These are phyloP conservation scores for Rhizomys pruinosus DNA, from an alignment of 2,113 vertebrate genomes.

Conservation along the genomic window DNA sequence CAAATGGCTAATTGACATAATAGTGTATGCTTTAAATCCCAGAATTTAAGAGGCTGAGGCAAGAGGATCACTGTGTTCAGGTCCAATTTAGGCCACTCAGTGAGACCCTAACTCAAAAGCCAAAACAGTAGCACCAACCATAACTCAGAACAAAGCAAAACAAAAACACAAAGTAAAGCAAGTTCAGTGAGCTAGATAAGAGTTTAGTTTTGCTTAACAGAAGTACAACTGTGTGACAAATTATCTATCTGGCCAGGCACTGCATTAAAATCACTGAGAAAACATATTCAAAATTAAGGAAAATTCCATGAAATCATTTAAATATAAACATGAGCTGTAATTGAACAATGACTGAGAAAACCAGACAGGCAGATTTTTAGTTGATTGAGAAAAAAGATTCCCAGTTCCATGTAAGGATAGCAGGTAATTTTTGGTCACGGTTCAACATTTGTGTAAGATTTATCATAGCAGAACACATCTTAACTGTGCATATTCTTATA, in stretches of 20 bases:
- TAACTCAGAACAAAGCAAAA: too few relatives aligned
- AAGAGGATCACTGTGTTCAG: too few relatives aligned
- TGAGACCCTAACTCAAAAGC: too few relatives aligned
- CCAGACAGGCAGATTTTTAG: not conserved
- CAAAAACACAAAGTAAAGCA: too few relatives aligned
- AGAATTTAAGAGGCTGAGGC: too few relatives aligned
- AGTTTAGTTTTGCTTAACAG: not conserved
- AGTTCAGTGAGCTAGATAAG: not conserved
- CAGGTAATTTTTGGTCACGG: not conserved
- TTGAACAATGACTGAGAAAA: not conserved
- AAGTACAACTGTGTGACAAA: not conserved
- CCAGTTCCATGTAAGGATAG: not conserved
- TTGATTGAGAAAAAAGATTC: not conserved
- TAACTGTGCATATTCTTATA: not conserved
- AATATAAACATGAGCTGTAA: conserved; percentile 15
- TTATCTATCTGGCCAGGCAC: not conserved
- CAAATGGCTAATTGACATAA: too few relatives aligned
- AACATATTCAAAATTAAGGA: not conserved
- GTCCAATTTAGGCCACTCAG: too few relatives aligned
- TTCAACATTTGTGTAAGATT: not conserved
- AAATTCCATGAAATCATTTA: not conserved
- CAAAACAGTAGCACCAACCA: too few relatives aligned
- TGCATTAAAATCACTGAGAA: not conserved
- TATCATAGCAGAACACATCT: not conserved
- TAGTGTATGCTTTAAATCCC: too few relatives aligned